Evolutionary conservation across 2,113 vertebrate genomes (phyloP).

Genomic region (Cinclus cinclus): DNA sequence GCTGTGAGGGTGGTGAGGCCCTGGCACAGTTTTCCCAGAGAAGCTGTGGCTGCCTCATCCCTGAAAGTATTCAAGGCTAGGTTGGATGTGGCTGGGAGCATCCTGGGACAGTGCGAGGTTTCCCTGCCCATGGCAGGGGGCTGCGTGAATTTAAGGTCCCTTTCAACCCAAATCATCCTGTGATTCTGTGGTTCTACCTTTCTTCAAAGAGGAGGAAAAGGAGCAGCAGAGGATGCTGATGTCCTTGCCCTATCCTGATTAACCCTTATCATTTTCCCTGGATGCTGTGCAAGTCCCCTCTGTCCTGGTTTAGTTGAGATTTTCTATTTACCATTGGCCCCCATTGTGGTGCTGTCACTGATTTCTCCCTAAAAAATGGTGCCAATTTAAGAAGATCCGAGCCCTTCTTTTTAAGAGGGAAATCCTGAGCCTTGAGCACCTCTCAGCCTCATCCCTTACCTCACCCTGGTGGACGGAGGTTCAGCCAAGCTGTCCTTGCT

Average conservation of each 20-base stretch:
- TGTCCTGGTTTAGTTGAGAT: not conserved
- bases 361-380: accelerated
- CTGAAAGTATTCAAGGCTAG: accelerated
- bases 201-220: not conserved
- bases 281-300: not conserved
- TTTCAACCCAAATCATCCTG: not conserved
- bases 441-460: not conserved
- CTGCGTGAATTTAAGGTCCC: not conserved
- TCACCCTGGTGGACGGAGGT: not conserved
- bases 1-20: accelerated
- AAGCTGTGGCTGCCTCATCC: not conserved
- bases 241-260: not conserved
- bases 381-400: not conserved
- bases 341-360: accelerated
- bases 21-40: not conserved
- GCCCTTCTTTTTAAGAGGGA: not conserved
- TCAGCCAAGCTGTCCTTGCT: not conserved
- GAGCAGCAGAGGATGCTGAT: not conserved
- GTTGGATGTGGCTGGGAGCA: accelerated
- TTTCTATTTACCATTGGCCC: not conserved
- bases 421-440: not conserved
- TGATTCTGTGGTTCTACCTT: not conserved
- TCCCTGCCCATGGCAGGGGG: not conserved
- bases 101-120: accelerated
- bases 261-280: accelerated